A percentile compares a stretch with the other conserved stretches of the same genome.
Conservation (phyloP, 2,797 vertebrate species). For the Propithecus deckenii region DNA sequence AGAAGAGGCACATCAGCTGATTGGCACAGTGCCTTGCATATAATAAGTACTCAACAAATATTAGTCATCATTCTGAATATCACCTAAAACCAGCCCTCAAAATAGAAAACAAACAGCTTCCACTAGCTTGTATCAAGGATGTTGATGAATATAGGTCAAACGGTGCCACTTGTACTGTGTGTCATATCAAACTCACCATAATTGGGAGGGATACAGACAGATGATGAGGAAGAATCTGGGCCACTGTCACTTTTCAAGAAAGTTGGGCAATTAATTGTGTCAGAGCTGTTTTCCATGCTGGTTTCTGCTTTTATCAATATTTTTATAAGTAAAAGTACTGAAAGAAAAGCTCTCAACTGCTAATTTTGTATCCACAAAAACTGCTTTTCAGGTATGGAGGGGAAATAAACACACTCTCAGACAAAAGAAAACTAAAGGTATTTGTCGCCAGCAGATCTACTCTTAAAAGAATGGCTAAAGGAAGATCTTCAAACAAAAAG, state of each 20-base stretch:
- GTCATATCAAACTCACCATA: slow-evolving; percentile 75
- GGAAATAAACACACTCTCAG: slow-evolving; percentile 21
- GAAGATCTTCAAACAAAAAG: slow-evolving; percentile 36
- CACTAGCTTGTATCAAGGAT: not conserved
- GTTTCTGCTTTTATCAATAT: not conserved
- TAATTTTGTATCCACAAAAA: not conserved
- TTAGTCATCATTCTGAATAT: not conserved
- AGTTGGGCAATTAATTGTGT: not conserved
- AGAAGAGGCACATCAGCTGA: not conserved
- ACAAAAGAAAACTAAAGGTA: not conserved
- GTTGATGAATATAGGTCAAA: not conserved
- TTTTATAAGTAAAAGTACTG: not conserved
- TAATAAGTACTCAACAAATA: not conserved
- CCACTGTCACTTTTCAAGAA: not conserved
- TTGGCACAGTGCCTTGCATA: not conserved
- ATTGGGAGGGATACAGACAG: not conserved
- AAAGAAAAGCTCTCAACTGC: not conserved
- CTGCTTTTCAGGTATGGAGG: not conserved
- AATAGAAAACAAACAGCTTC: not conserved
- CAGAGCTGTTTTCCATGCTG: not conserved
- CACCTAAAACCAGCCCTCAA: not conserved
- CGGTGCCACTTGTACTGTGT: not conserved
- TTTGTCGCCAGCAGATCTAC: not conserved
- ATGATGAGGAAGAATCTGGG: slow-evolving; percentile 67
- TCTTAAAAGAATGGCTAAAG: slow-evolving; percentile 10